Evolutionary conservation across 2,888 invertebrate genomes (phyloP).

Genomic region (Apamea epomidion): DNA sequence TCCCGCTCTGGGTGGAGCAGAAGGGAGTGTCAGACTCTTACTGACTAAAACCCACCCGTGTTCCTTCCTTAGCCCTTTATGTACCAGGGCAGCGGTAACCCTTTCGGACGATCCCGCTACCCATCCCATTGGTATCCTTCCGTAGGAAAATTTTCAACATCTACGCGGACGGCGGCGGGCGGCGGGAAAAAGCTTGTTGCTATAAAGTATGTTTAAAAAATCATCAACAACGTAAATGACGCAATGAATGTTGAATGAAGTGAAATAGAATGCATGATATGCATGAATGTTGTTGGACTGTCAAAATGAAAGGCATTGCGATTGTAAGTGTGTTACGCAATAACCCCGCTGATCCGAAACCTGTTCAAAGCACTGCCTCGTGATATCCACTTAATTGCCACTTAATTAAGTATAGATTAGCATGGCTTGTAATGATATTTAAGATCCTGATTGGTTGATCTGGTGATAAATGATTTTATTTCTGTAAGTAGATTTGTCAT

Average conservation of each 20-base stretch:
- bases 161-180: neutral
- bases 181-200: too few relatives aligned
- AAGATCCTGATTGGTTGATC: neutral
- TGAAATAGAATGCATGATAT: too few relatives aligned
- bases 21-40: too few relatives aligned
- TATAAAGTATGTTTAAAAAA: neutral
- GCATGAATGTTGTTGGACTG: neutral
- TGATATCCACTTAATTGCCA: slow-evolving; percentile 52
- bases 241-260: too few relatives aligned
- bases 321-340: neutral
- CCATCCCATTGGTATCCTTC: neutral
- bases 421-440: slow-evolving; percentile 19
- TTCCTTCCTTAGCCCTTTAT: too few relatives aligned
- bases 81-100: too few relatives aligned
- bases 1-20: too few relatives aligned
- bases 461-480: too few relatives aligned
- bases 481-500: too few relatives aligned
- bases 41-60: too few relatives aligned
- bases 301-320: neutral
- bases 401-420: slow-evolving; percentile 66
- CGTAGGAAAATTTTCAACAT: neutral
- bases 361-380: slow-evolving; percentile 36
- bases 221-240: neutral
- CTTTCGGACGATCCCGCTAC: too few relatives aligned
- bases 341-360: slow-evolving; percentile 12